These are phyloP conservation scores for Aromia moschata DNA, from an alignment of 2,888 invertebrate genomes.

Conservation along the genomic window DNA sequence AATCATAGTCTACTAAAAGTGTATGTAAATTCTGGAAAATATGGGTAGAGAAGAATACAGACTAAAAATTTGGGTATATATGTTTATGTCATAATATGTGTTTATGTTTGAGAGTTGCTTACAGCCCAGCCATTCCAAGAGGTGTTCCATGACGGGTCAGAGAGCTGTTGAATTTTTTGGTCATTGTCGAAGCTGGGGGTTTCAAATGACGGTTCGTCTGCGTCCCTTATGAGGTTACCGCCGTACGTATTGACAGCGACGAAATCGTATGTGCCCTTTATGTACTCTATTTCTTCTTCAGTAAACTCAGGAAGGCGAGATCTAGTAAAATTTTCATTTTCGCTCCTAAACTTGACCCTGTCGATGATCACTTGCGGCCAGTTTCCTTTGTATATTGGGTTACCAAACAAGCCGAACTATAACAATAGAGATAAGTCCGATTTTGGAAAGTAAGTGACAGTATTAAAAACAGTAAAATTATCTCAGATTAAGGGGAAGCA, in stretches of 20 bases:
- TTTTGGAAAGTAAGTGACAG: no score
- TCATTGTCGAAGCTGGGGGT: not conserved
- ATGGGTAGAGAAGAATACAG: no score
- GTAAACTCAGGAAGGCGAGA: conserved; percentile 73
- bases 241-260: conserved; percentile 63
- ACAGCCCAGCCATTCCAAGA: conserved; percentile 12
- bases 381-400: conserved; percentile 74
- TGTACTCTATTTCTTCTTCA: conserved; percentile 67
- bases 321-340: conserved; percentile 66
- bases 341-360: conserved; percentile 67
- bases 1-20: no score
- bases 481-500: no score
- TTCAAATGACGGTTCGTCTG: not conserved
- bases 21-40: no score
- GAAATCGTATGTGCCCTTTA: conserved; percentile 75
- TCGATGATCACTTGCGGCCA: conserved; percentile 63
- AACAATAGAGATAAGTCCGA: conserved; percentile 64
- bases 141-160: conserved; percentile 15
- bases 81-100: no score
- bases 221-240: not conserved
- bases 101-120: no score
- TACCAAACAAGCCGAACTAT: conserved; percentile 46
- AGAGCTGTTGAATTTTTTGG: not conserved
- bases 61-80: no score
- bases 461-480: no score